Evolutionary conservation across 2,113 vertebrate genomes (phyloP), one percentile per base, ranked within the genome.

Genomic region (Isichthys henryi): DNA sequence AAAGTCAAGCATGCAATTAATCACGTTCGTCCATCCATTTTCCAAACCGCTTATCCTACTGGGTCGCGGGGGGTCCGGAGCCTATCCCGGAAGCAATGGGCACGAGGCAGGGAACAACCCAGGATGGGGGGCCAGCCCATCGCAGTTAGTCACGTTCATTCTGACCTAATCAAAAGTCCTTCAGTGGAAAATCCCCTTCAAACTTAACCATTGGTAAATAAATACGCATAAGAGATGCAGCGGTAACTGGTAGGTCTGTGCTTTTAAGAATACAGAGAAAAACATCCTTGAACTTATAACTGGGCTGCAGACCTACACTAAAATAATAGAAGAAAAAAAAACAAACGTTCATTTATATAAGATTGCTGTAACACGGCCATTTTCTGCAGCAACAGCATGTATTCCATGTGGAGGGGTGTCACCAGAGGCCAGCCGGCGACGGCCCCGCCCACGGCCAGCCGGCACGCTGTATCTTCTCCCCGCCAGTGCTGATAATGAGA

Each of bases 401-500:
- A 35, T 39, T 87, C 17, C 10, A 39, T 50, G 85, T 53, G 49
- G 50, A 87, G 50, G 50, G 19, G 11, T 5, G 27, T 87, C 50
- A 35, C 27, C 6, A 2, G 80, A 7, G 45, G 80, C 17, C 39
- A 8, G 43, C 45, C 1, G 43, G 15, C 46, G 80, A 48, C 10
- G 80, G 39, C 80, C 17, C 39, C 50, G 13, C 46, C 27, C 49
- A 52, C 5, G n/a, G 84, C 48, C 84, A 95, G 93, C 53, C 90
- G 77, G 90, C 62, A 88, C 84, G 91, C 89, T 91, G 62, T 86
- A 80, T 89, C 90, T 89, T 90, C 93, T 93, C 92, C 92, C 93
- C 92, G 92, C 91, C 91, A 91, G 93, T 92, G 92, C 93, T 95
- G 93, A 95, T 95, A 94, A 94, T 53, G 49, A 87, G 94, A 94